A percentile compares a stretch with the other conserved stretches of the same genome.
Conservation (phyloP, 1,140 invertebrate species). For the Lasioglossum albipes region DNA sequence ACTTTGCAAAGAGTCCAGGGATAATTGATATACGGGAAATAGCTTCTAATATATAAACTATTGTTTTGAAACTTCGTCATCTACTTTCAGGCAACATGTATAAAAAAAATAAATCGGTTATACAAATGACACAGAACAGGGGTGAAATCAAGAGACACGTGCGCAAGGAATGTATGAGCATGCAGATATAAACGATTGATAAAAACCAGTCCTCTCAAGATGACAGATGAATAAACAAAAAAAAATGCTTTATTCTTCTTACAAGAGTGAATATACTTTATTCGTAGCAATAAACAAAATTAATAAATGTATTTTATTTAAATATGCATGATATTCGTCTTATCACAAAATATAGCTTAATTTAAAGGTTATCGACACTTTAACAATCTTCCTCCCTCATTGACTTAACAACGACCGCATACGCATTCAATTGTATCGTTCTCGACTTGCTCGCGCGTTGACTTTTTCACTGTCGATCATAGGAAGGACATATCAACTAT, state of each 20-base stretch:
- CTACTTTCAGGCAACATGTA: neutral
- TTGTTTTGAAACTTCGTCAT: neutral
- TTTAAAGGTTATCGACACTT: slow-evolving; percentile 17
- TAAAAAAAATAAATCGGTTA: neutral
- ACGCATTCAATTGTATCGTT: neutral
- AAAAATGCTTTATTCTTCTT: slow-evolving; percentile 34
- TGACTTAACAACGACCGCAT: neutral
- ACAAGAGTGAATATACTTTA: slow-evolving; percentile 18
- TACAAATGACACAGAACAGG: neutral
- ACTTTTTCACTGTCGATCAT: neutral
- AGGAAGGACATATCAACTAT: slow-evolving; percentile 28
- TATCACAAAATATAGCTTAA: slow-evolving; percentile 37
- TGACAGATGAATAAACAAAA: slow-evolving; percentile 23
- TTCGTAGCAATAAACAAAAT: slow-evolving; percentile 34
- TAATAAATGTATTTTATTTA: slow-evolving; percentile 14
- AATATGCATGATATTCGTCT: slow-evolving; percentile 17
- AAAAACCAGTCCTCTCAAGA: neutral
- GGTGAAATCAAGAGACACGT: neutral
- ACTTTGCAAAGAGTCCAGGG: slow-evolving; percentile 6
- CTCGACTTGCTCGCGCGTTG: neutral
- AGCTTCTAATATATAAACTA: neutral
- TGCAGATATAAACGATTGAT: neutral
- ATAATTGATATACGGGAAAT: slow-evolving; percentile 21
- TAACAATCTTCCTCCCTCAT: slow-evolving; percentile 13
- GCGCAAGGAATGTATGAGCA: neutral